Percentiles rank a stretch among this genome's conserved stretches.
Conservation (phyloP, 1,140 invertebrate species). For the Microplitis mediator region DNA sequence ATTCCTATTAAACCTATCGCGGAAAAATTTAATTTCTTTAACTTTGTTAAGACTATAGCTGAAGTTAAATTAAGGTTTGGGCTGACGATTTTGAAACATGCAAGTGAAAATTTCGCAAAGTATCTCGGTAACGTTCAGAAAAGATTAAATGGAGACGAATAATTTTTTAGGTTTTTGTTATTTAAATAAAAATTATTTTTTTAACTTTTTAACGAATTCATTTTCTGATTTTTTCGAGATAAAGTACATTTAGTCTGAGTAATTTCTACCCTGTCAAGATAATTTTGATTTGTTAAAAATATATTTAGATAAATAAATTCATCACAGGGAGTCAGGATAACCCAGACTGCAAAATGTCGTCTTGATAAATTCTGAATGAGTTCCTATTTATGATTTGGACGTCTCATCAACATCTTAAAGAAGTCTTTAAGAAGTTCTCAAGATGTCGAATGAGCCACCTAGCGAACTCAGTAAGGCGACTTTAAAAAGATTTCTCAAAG, state of each 20-base stretch:
- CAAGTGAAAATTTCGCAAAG: conserved; percentile 61
- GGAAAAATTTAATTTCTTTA: conserved; percentile 54
- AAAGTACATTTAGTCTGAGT: not conserved
- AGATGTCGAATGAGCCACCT: no score
- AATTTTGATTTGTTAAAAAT: no score
- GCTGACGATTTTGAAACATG: conserved; percentile 60
- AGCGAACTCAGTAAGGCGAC: no score
- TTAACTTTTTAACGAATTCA: not conserved
- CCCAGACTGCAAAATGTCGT: no score
- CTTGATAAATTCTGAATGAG: no score
- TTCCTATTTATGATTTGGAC: no score
- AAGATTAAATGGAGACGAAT: conserved; percentile 58
- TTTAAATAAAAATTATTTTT: not conserved
- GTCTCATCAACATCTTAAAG: no score
- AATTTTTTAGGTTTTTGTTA: not conserved
- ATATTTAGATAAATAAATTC: no score
- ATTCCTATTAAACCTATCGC: conserved; percentile 35
- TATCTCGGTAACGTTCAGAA: conserved; percentile 63
- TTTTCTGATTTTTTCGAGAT: not conserved
- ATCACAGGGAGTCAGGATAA: no score
- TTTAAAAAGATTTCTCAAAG: no score
- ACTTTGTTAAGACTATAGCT: conserved; percentile 58
- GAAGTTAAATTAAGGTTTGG: conserved; percentile 63
- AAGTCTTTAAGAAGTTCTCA: no score
- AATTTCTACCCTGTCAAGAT: no score